These are phyloP conservation scores for Tympanoctomys barrerae DNA, from an alignment of 2,797 vertebrate species.

Conservation along the genomic window DNA sequence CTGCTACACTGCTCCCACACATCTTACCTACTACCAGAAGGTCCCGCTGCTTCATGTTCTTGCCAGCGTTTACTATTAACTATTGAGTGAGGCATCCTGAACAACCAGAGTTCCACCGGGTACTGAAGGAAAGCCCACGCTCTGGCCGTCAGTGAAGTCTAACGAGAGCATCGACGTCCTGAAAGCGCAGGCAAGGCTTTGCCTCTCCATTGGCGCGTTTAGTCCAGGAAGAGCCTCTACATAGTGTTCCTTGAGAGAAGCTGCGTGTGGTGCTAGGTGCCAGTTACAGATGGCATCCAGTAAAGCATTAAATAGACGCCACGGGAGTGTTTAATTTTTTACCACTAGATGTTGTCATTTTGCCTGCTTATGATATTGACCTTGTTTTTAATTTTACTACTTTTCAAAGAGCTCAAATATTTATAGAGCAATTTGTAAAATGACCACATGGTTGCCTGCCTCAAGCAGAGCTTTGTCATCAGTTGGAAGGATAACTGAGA, in stretches of 20 bases:
- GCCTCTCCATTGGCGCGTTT: not conserved
- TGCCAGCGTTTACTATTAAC: not conserved
- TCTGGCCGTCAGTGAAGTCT: not conserved
- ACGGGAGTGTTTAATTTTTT: not conserved
- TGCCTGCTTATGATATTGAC: not conserved
- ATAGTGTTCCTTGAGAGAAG: not conserved
- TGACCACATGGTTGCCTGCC: not conserved
- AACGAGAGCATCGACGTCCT: not conserved
- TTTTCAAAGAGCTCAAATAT: not conserved
- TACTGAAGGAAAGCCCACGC: not conserved
- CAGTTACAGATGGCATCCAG: not conserved
- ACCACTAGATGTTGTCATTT: not conserved
- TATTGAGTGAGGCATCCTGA: not conserved
- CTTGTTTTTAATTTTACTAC: conserved; percentile 27
- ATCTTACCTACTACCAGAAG: not conserved
- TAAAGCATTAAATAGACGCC: not conserved
- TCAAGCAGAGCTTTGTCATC: not conserved
- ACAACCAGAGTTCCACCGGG: not conserved
- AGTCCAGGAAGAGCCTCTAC: not conserved
- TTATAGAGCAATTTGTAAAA: conserved; percentile 30
- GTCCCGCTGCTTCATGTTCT: not conserved
- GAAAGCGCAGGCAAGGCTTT: not conserved
- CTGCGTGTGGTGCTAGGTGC: not conserved
- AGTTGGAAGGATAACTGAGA: not conserved
- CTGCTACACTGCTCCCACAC: not conserved